Base-by-base conservation (phyloP, 2,797 vertebrate species). In the Taeniopygia guttata region DNA sequence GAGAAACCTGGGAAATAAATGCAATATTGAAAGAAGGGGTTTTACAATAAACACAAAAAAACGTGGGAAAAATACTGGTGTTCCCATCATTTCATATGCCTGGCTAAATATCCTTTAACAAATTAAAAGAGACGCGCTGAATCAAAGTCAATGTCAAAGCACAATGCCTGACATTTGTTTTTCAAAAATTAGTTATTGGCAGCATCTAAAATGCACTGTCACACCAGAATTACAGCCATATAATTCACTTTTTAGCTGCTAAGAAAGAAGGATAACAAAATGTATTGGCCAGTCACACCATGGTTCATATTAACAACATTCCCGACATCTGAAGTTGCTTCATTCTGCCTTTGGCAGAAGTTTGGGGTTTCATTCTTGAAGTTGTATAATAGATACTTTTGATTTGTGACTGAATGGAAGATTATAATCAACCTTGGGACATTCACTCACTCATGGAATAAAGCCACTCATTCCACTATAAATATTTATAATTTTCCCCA, bases 401-500 rank as follows among this genome's bases (percentile, higher is more conserved):
- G 88, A 93, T 96, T 95, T 87, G 84, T 87, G 83, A 82, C 83
- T 95, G 94, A 96, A 93, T 95, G 70, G 91, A 89, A 91, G 93
- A 95, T 86, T 93, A 92, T 93, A 92, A 94, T 94, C 91, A 93
- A 92, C 94, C 84, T 92, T 66, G 82, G 87, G 94, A 94, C 67
- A 75, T 56, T 96, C 92, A 69, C 84, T 95, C 34, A 56, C 79
- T 90, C 69, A 55, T 66, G 84, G 92, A 95, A 96, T 79, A 93
- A 91, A 96, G 94, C 87, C 87, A 84, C 74, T 20, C 74, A 87
- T 90, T 89, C 85, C 89, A 94, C 76, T 88, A 94, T 97, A 97
- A 95, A 97, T 96, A 95, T 96, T 96, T 95, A 97, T 95, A 43
- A 69, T 92, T 91, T 96, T 64, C 84, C 63, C 84, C 94, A 90